phyloP scores from a whole-genome alignment of 2,888 invertebrate genomes.

The Cabera pusaria region DNA sequence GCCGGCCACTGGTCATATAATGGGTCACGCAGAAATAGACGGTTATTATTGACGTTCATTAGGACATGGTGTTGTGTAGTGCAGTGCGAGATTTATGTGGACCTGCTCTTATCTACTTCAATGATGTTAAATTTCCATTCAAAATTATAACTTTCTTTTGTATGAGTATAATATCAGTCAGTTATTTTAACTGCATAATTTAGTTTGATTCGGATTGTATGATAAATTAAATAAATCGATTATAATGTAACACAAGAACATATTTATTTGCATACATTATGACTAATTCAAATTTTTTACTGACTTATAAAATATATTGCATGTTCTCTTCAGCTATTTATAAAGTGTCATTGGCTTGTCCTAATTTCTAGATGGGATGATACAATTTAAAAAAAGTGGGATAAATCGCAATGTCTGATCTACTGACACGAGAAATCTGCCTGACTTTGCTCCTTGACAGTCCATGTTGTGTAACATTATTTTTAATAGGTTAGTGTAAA shows the following conservation, averaged over 20 bases:
- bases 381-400: slow-evolving; percentile 50
- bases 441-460: slow-evolving; percentile 63
- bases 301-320: slow-evolving; percentile 18
- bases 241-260: slow-evolving; percentile 12
- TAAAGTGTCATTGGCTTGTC: slow-evolving; percentile 25
- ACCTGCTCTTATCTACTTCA: slow-evolving; percentile 12
- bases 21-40: slow-evolving; percentile 71
- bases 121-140: too few species aligned
- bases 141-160: too few species aligned
- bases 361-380: slow-evolving; percentile 40
- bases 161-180: too few species aligned
- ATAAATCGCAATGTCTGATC: slow-evolving; percentile 56
- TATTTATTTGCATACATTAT: slow-evolving; percentile 20
- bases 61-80: slow-evolving; percentile 57
- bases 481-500: slow-evolving; percentile 62
- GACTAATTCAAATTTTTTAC: slow-evolving; percentile 20
- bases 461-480: slow-evolving; percentile 65
- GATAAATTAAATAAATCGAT: slow-evolving; percentile 25
- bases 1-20: slow-evolving; percentile 57
- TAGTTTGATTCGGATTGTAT: slow-evolving; percentile 1
- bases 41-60: slow-evolving; percentile 65
- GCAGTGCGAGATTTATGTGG: slow-evolving; percentile 45
- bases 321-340: slow-evolving; percentile 23
- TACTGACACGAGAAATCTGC: slow-evolving; percentile 59
- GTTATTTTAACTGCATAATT: too few species aligned